Evolutionary conservation across 64 coral and sea anemone genomes (phyloP).

Genomic region (Trachythela sp.): DNA sequence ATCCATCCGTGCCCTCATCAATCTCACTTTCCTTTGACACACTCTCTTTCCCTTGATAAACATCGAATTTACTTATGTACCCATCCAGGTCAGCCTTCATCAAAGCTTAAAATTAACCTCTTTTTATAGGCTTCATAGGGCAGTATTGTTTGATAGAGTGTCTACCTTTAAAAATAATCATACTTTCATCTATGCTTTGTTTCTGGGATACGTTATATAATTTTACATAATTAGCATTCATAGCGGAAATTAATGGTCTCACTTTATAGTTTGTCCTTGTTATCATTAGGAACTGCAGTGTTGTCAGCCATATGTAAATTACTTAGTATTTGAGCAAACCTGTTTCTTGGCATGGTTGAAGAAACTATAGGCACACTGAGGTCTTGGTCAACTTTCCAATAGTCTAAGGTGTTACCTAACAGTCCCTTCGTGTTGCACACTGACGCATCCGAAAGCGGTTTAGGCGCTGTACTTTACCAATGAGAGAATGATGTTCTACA

Average conservation of each 20-base stretch:
- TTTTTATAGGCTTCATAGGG: constrained; percentile 44
- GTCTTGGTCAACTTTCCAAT: too few relatives aligned
- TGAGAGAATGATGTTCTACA: too few relatives aligned
- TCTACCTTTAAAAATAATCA: constrained; percentile 55
- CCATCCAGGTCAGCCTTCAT: constrained; percentile 21
- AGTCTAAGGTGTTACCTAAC: too few relatives aligned
- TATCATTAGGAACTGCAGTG: constrained; percentile 17
- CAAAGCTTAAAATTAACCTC: constrained; percentile 54
- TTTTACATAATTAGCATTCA: constrained; percentile 48
- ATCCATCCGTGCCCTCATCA: constrained; percentile 12
- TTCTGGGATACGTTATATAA: constrained; percentile 58
- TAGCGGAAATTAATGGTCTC: constrained; percentile 41
- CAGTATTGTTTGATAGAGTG: constrained; percentile 39
- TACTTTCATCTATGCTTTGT: constrained; percentile 43
- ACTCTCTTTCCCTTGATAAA: constrained; percentile 38
- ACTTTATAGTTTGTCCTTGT: constrained; percentile 51
- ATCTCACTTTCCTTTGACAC: background rate
- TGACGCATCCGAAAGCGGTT: too few relatives aligned
- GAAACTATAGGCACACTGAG: too few relatives aligned
- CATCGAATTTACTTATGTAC: constrained; percentile 54
- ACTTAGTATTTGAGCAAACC: constrained; percentile 42
- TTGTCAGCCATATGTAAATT: constrained; percentile 55
- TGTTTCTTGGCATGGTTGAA: constrained; percentile 34
- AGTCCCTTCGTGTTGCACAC: too few relatives aligned
- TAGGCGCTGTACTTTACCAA: too few relatives aligned